Conservation (phyloP, 2,113 vertebrate genomes). For the Rhabdornis inornatus region DNA sequence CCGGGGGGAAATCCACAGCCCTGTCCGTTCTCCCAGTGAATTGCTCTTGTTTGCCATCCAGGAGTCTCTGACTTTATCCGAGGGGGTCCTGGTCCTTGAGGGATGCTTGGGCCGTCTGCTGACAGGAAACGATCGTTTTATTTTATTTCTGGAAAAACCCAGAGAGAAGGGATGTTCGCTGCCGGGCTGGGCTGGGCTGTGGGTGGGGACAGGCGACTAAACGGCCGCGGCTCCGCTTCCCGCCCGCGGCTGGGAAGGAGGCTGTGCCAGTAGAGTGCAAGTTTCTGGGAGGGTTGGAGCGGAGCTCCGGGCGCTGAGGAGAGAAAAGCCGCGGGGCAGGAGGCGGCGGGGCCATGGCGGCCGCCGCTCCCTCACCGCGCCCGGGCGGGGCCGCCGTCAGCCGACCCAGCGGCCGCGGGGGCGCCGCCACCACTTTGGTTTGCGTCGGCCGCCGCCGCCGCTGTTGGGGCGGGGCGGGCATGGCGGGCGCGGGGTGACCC, state of each 20-base stretch:
- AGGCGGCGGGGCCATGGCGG: not conserved
- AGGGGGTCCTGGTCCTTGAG: not conserved
- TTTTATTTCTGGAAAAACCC: not conserved
- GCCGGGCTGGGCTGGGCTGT: not conserved
- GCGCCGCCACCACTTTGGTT: not conserved
- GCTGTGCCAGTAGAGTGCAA: not conserved
- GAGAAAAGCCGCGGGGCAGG: not conserved
- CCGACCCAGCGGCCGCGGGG: not conserved
- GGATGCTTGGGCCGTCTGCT: not conserved
- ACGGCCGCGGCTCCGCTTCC: not conserved
- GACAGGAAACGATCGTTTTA: not conserved
- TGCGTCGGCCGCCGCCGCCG: not conserved
- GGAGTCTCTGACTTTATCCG: not conserved
- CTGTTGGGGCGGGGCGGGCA: not conserved
- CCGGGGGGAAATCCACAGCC: not conserved
- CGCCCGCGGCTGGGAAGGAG: not conserved
- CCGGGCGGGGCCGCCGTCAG: slow-evolving; percentile 4
- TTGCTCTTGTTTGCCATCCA: not conserved
- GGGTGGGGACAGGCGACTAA: not conserved
- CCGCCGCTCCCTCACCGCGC: not conserved
- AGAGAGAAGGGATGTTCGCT: not conserved
- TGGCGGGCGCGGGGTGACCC: not conserved
- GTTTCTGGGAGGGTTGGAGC: not conserved
- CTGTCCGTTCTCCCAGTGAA: not conserved
- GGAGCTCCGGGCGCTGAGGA: no score